These are phyloP conservation scores for Acutogordius australiensis DNA, from an alignment of 2,888 invertebrate species.

Conservation along the genomic window DNA sequence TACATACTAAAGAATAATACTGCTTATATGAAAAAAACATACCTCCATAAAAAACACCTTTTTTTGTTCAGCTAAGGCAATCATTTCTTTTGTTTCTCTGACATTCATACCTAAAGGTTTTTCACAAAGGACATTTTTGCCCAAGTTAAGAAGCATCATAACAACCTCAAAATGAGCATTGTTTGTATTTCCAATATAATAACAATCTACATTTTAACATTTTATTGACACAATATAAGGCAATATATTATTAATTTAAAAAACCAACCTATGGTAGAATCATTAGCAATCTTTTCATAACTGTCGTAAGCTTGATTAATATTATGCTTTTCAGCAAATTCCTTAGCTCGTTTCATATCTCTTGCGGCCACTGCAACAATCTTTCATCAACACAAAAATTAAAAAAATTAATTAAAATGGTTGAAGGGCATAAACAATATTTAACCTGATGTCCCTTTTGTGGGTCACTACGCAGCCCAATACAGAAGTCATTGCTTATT, in stretches of 20 bases:
- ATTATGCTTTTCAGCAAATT: slow-evolving; percentile 2
- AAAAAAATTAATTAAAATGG: too few relatives aligned
- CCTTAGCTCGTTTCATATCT: background rate
- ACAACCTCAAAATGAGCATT: background rate
- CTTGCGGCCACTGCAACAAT: slow-evolving; percentile 3
- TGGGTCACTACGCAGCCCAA: too few relatives aligned
- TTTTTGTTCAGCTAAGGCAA: background rate
- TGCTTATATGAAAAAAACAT: too few relatives aligned
- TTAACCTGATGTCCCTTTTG: too few relatives aligned
- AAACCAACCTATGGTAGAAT: slow-evolving; percentile 4
- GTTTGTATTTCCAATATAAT: background rate
- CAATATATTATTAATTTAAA: too few relatives aligned
- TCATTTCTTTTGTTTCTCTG: slow-evolving; percentile 5
- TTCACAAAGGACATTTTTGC: slow-evolving; percentile 1
- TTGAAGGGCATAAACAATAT: too few relatives aligned
- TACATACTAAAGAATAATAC: too few relatives aligned
- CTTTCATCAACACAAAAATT: too few relatives aligned
- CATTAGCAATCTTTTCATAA: background rate
- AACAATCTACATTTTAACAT: too few relatives aligned
- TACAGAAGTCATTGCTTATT: too few relatives aligned
- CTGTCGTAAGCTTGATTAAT: background rate
- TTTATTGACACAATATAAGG: too few relatives aligned
- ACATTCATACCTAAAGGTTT: slow-evolving; percentile 6
- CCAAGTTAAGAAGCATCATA: background rate
- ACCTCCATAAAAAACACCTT: slow-evolving; percentile 6